Conservation (phyloP, 2,113 vertebrate species). For the Platichthys flesus region DNA sequence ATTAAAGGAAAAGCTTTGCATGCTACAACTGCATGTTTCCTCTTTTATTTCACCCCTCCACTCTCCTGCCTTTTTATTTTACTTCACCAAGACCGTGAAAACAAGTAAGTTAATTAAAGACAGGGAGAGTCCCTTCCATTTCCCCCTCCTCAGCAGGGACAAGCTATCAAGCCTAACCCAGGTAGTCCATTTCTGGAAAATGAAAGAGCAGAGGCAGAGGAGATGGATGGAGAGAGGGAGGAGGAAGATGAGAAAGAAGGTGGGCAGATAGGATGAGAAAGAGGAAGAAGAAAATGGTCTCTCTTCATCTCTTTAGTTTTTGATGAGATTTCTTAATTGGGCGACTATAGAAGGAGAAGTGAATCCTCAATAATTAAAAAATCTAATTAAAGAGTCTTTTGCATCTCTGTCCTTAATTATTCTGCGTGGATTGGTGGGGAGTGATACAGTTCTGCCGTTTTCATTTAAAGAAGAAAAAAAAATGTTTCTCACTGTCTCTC, state of each 20-base stretch:
- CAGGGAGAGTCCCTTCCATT: slow-evolving; percentile 44
- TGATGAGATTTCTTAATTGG: slow-evolving; percentile 84
- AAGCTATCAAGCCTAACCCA: slow-evolving; percentile 70
- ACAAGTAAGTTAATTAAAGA: slow-evolving; percentile 74
- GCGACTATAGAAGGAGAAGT: slow-evolving; percentile 80
- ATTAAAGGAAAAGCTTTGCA: slow-evolving; percentile 38
- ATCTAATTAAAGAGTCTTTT: slow-evolving; percentile 86
- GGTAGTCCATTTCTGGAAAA: slow-evolving; percentile 68
- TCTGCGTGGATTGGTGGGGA: slow-evolving; percentile 74
- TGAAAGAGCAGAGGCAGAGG: slow-evolving; percentile 26
- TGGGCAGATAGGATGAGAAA: slow-evolving; percentile 10
- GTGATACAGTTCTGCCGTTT: slow-evolving; percentile 72
- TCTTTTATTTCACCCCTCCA: slow-evolving; percentile 5
- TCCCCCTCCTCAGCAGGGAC: slow-evolving; percentile 66
- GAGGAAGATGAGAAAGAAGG: not conserved
- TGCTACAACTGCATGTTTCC: slow-evolving; percentile 12
- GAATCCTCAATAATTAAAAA: slow-evolving; percentile 88
- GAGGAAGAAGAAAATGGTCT: slow-evolving; percentile 37
- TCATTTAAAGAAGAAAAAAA: slow-evolving; percentile 75
- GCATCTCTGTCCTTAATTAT: slow-evolving; percentile 84
- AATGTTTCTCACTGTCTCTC: slow-evolving; percentile 45
- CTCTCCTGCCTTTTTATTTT: slow-evolving; percentile 14
- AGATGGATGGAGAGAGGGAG: slow-evolving; percentile 18
- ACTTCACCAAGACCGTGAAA: slow-evolving; percentile 46
- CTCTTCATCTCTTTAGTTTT: slow-evolving; percentile 77